Percentiles rank a stretch among this genome's conserved stretches.
Conservation (phyloP, 1,140 invertebrate genomes). For the Dreissena rostriformis region DNA sequence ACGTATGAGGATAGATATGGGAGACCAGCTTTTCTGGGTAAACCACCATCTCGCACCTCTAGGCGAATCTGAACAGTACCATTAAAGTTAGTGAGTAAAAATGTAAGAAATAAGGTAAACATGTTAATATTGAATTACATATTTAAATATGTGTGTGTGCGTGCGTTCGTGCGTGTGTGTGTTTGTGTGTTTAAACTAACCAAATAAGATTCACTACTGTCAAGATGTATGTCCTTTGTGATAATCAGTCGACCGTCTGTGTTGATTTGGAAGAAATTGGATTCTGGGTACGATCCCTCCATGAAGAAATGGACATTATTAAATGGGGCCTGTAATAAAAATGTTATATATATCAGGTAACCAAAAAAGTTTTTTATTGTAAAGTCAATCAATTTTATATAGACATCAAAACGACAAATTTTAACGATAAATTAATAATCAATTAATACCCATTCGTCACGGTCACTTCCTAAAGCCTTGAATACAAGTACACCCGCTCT, state of each 20-base stretch:
- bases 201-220: background rate
- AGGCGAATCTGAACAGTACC: slow-evolving; percentile 66
- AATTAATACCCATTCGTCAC: slow-evolving; percentile 30
- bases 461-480: slow-evolving; percentile 54
- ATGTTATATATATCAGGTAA: background rate
- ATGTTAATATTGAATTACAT: too few relatives aligned
- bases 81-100: too few relatives aligned
- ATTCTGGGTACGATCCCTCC: slow-evolving; percentile 8
- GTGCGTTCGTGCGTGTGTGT: too few relatives aligned
- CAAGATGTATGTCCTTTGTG: background rate
- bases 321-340: slow-evolving; percentile 28
- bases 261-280: slow-evolving; percentile 25
- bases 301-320: slow-evolving; percentile 15
- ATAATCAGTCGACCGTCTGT: slow-evolving; percentile 9
- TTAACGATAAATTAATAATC: background rate
- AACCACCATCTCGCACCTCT: slow-evolving; percentile 60
- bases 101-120: too few relatives aligned
- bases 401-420: background rate
- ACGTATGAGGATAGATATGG: slow-evolving; percentile 36
- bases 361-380: background rate
- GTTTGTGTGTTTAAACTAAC: too few relatives aligned
- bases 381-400: too few relatives aligned
- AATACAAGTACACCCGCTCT: slow-evolving; percentile 52
- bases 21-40: slow-evolving; percentile 38
- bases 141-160: too few relatives aligned